Evolutionary conservation across 2,888 invertebrate genomes (phyloP), one percentile per base, ranked within the genome.

Genomic region (Chorisops tibialis): DNA sequence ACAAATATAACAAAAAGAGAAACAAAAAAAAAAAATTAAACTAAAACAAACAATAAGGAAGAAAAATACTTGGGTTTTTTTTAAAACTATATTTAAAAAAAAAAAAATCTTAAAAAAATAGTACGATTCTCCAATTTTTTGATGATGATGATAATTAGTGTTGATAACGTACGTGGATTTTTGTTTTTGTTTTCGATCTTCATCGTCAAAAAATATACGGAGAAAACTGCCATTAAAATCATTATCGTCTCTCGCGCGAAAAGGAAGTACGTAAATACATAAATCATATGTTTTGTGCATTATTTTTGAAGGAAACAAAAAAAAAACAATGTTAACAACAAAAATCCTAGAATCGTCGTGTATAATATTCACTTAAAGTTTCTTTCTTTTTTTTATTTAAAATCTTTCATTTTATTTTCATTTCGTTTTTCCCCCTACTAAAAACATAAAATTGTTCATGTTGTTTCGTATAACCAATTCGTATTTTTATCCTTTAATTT

Each of bases 1-100:
- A 54, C 54, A 54, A 39, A 54, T 41, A 54, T 54, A 54, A 54
- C 54, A 54, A 54, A 54, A 21, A n/a, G 39, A n/a, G n/a, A 41
- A 54, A 54, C 54, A 41, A 50, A 51, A 54, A n/a, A n/a, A n/a
- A n/a, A n/a, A n/a, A n/a, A n/a, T n/a, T n/a, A n/a, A n/a, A n/a
- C 41, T n/a, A n/a, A n/a, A n/a, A n/a, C n/a, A n/a, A n/a, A n/a
- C n/a, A n/a, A n/a, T n/a, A 54, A 22, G 12, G 41, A 22, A 54
- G 22, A 54, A 18, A 37, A 45, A 45, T 48, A 54, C 54, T 39
- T 54, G 54, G 41, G 41, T 38, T 38, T 51, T 51, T 45, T 38
- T 19, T n/a, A n/a, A n/a, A n/a, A n/a, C n/a, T n/a, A n/a, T n/a
- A n/a, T n/a, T n/a, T 30, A 30, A 30, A 30, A 24, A 24, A 24